Base-by-base conservation (phyloP, 2,797 vertebrate species). In the Fundulus diaphanus region DNA sequence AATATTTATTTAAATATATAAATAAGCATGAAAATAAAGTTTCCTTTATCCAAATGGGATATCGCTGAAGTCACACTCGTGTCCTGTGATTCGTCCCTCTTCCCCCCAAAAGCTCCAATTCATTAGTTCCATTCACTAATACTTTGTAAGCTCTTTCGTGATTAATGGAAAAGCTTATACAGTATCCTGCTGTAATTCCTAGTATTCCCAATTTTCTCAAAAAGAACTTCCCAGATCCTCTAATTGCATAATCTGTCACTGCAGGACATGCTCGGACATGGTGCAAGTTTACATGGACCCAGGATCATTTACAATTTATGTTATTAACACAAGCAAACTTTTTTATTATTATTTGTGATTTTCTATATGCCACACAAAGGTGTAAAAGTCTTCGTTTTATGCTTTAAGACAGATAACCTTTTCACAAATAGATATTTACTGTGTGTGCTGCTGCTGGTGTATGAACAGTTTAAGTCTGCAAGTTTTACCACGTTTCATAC, bases 141-240 rank as follows among this genome's bases (percentile, higher is more conserved):
- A 56, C 33, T 70, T 73, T 20, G 31, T 42, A 80, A 57, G 44
- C 61, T 61, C 57, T 59, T 65, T 72, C 44, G 56, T 75, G 42
- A 83, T 77, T 83, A 84, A 84, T 40, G 56, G 61, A 44, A 63
- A 68, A 40, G 72, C 72, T 61, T 0, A 0, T 33, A 22, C 33
- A 44, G 22, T 20, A 1, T 70, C 77, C 73, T 48, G 63, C 48
- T 82, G 71, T 68, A 74, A 72, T 68, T 81, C 56, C 70, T 24
- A 13, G 5, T 75, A 68, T 81, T 73, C 72, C 44, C 72, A 76
- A 65, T 70, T 65, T 65, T 72, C 76, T 81, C 65, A 78, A 80
- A 81, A 77, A 69, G 63, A 33, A 77, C n/a, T 82, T 72, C 78
- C 57, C 70, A 71, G 42, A 74, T 48, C 48, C 69, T 27, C 69